These are phyloP conservation scores for Bombus haemorrhoidalis DNA, from an alignment of 1,140 invertebrate genomes.

Conservation along the genomic window DNA sequence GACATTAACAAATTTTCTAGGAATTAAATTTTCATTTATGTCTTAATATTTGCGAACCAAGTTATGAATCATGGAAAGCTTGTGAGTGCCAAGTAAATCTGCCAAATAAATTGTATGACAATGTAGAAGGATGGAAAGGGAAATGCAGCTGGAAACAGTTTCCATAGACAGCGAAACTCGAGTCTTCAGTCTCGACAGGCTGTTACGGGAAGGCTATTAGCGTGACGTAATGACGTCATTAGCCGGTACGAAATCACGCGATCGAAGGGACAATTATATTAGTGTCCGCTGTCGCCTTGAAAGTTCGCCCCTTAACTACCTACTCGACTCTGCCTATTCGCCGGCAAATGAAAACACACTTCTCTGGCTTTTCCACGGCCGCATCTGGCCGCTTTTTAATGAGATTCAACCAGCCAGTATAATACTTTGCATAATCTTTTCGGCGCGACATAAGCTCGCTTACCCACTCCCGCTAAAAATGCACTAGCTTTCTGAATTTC, in stretches of 20 bases:
- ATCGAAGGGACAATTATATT: slow-evolving; percentile 69
- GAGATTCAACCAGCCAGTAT: slow-evolving; percentile 48
- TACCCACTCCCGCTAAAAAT: slow-evolving; percentile 30
- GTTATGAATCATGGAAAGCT: neutral
- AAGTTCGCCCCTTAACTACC: slow-evolving; percentile 64
- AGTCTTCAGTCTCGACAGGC: slow-evolving; percentile 53
- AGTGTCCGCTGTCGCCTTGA: slow-evolving; percentile 63
- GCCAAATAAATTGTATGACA: no score
- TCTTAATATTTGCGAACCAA: neutral
- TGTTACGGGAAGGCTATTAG: slow-evolving; percentile 70
- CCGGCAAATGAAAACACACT: slow-evolving; percentile 47
- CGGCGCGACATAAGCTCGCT: slow-evolving; percentile 31
- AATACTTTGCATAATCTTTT: slow-evolving; percentile 61
- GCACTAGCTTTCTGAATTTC: slow-evolving; percentile 48
- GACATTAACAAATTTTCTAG: no score
- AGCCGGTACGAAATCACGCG: slow-evolving; percentile 68
- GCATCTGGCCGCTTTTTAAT: slow-evolving; percentile 42
- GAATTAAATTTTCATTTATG: no score
- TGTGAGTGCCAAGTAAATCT: neutral
- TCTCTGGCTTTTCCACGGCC: neutral
- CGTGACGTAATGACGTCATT: slow-evolving; percentile 77
- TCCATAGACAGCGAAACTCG: slow-evolving; percentile 40
- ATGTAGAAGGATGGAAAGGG: neutral
- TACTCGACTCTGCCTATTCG: slow-evolving; percentile 15
- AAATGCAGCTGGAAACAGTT: neutral